Evolutionary conservation across 92 coral and sea anemone species (phyloP), one percentile per base, ranked within the genome.

Genomic region (Actinernus sp.): DNA sequence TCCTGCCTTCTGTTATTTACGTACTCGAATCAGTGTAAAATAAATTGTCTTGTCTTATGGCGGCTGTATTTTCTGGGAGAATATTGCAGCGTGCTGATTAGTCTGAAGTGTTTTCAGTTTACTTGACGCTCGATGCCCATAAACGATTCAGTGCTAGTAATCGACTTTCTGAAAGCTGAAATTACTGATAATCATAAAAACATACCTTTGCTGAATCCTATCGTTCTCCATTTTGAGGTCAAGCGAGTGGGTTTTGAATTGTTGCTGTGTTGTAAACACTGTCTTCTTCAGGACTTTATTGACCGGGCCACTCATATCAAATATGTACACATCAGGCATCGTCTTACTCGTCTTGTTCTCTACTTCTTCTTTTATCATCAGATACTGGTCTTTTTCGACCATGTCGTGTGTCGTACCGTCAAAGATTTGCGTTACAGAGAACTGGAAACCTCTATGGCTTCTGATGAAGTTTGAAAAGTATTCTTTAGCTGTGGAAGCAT

Each of bases 341-440:
- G 6, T 3, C 1, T 16, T 16, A 1, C 50, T 68, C 19, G 81
- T 74, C 51, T 56, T 48, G 12, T 47, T 17, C 38, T 82, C 76
- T 19, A 87, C 41, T 21, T 83, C 85, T 13, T 36, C 40, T 44
- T 87, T 87, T 54, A 82, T 67, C 45, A 20, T 32, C 10, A n/a
- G 33, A 49, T 82, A 87, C 27, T 59, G 49, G 3, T 58, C 78
- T 1, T 63, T 29, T 8, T 54, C 38, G 13, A 87, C 53, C 13
- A 83, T 66, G 37, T 82, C 50, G 16, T 76, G 73, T 2, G 62
- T 54, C 7, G 84, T 46, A 0, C 68, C 86, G 46, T 87, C 85
- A 36, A 51, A 76, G 19, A 76, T 50, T 30, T 60, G 47, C 1
- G 81, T 79, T 7, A 87, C 72, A 1, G 63, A 69, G 49, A 75